Evolutionary conservation across 2,113 vertebrate genomes (phyloP).

Genomic region (Sinocyclocheilus grahami): DNA sequence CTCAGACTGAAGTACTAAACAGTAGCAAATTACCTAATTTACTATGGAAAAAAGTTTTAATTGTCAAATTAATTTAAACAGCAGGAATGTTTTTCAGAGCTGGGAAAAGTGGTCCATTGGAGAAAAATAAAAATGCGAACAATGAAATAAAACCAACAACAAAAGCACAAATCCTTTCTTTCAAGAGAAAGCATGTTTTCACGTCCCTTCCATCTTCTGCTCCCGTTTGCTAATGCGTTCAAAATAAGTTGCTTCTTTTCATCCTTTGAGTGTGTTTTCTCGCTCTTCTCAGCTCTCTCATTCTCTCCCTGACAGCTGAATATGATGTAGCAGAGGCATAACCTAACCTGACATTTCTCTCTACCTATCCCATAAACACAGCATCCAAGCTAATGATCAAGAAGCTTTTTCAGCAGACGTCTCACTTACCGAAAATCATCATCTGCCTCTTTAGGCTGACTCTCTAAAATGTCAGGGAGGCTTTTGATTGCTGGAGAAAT

Average conservation of each 20-base stretch:
- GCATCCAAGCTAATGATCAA: constrained; percentile 23
- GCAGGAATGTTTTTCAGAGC: background rate
- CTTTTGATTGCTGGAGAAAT: constrained; percentile 30
- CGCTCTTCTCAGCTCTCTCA: constrained; percentile 23
- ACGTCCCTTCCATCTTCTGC: background rate
- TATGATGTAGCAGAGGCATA: constrained; percentile 44
- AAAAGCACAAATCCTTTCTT: background rate
- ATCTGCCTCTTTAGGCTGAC: constrained; percentile 59
- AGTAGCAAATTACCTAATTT: background rate
- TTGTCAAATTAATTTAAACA: background rate
- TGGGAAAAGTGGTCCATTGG: background rate
- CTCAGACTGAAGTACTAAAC: too few species aligned
- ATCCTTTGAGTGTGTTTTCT: background rate
- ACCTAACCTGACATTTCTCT: constrained; percentile 60
- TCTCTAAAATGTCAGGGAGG: constrained; percentile 39
- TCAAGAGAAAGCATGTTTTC: background rate
- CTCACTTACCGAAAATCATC: constrained; percentile 50
- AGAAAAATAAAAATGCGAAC: background rate
- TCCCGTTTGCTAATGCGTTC: background rate
- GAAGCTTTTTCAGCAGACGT: constrained; percentile 55
- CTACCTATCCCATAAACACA: constrained; percentile 57
- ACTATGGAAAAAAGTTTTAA: background rate
- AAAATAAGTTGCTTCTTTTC: constrained; percentile 11
- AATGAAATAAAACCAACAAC: background rate
- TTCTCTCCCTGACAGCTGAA: constrained; percentile 49